Conservation (phyloP, 2,797 vertebrate genomes). For the Oreochromis mossambicus region DNA sequence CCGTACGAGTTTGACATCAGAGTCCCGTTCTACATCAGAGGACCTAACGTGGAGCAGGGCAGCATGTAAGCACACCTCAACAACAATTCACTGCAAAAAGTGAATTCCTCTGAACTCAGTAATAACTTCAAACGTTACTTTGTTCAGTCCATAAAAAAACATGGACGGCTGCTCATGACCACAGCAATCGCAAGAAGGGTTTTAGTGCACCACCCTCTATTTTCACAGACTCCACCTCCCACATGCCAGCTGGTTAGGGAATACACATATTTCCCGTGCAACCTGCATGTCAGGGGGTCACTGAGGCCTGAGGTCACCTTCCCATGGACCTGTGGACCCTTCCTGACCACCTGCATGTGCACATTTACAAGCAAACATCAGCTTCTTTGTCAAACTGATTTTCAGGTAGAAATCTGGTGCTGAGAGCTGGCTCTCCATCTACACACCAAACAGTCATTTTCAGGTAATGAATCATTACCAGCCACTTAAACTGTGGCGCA, state of each 20-base stretch:
- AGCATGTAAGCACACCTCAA: conserved; percentile 36
- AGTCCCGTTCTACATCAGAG: conserved; percentile 92
- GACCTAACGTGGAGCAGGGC: conserved; percentile 92
- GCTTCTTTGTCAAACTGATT: background rate
- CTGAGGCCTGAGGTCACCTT: background rate
- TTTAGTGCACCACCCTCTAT: background rate
- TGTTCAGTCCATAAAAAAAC: background rate
- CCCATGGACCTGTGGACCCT: background rate
- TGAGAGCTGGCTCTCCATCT: background rate
- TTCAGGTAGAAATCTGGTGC: background rate
- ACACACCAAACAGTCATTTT: background rate
- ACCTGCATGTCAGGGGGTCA: background rate
- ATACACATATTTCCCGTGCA: rapidly evolving
- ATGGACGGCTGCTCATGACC: background rate
- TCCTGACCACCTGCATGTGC: background rate
- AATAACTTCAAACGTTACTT: background rate
- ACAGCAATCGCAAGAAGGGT: background rate
- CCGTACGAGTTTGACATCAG: conserved; percentile 96
- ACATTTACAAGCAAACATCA: background rate
- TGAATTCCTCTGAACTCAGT: background rate
- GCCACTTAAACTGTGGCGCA: background rate
- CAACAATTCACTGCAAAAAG: rapidly evolving
- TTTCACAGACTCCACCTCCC: background rate
- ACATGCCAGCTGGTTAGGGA: background rate
- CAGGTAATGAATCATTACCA: background rate